Conservation (phyloP, 37 sponge, comb jelly and placozoan genomes). For the Oopsacas minuta region DNA sequence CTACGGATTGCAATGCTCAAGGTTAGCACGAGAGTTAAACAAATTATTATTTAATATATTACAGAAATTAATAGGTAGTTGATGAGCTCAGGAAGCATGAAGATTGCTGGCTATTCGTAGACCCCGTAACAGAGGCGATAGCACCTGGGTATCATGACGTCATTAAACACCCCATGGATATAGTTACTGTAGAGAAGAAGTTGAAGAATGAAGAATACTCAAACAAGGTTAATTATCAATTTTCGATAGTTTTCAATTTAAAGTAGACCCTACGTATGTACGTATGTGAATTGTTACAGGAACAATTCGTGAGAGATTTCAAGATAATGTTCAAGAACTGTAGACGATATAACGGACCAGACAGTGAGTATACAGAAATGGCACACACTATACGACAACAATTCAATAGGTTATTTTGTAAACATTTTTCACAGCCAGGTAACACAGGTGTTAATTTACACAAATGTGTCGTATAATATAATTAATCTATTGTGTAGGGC, state of each 20-base stretch:
- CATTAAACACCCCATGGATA: constrained; percentile 59
- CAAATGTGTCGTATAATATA: too few relatives aligned
- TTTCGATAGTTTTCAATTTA: not conserved
- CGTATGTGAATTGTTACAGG: not conserved
- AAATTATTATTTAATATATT: not conserved
- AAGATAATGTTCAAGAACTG: constrained; percentile 63
- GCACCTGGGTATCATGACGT: constrained; percentile 76
- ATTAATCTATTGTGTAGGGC: too few relatives aligned
- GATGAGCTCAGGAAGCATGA: constrained; percentile 39
- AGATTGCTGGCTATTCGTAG: constrained; percentile 69
- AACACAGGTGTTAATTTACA: too few relatives aligned
- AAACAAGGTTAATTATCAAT: not conserved
- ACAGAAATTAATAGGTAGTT: constrained; percentile 18
- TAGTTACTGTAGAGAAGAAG: constrained; percentile 53
- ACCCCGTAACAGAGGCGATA: constrained; percentile 74
- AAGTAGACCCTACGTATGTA: not conserved
- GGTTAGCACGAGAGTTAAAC: not conserved
- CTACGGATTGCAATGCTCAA: not conserved
- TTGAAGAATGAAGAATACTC: constrained; percentile 36
- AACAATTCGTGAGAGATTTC: constrained; percentile 49
- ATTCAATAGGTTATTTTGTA: constrained; percentile 34
- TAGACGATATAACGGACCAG: constrained; percentile 59
- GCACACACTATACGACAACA: constrained; percentile 28
- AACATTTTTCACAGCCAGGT: constrained; percentile 28
- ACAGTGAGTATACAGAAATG: constrained; percentile 60